Evolutionary conservation across 1,140 invertebrate genomes (phyloP), one percentile per base, ranked within the genome.

Genomic region (Zaprionus tsacasi): DNA sequence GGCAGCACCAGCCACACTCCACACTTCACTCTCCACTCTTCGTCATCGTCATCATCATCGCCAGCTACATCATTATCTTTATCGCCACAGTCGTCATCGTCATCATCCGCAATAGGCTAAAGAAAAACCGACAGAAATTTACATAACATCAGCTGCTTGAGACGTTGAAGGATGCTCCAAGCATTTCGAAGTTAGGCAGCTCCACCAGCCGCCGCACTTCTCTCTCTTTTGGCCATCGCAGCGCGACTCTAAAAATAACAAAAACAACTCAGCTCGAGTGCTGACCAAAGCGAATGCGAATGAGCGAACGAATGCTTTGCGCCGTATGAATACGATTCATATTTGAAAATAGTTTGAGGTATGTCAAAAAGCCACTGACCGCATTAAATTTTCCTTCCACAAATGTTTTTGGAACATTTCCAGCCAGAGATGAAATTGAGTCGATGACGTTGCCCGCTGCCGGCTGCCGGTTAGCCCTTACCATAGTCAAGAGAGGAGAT

Each of bases 341-440:
- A 88, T 83, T 89, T 57, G 75, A 81, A 89, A 89, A 83, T 89
- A 88, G 78, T 88, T 69, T 73, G 78, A 52, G 78, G 70, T 81
- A 54, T 83, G 80, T 88, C 74, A 78, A 78, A 81, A 83, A 88
- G 83, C 81, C 85, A 85, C 67, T 89, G 83, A 83, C 83, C 83
- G 85, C 83, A 89, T 89, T 83, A 87, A 83, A 78, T 83, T 78
- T 83, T 65, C 80, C 21, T 60, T 38, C 30, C 63, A 50, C 64
- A 43, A 76, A 76, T 64, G 50, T 68, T 88, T 88, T 87, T 87
- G 82, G 85, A 83, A 80, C 65, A 58, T 64, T 89, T 87, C 80
- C 83, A 87, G 48, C 35, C 60, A 27, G 61, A 59, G 69, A 58
- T 57, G 60, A 59, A 72, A 61, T 69, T 70, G 63, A 76, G 67